phyloP scores from a whole-genome alignment of 2,113 vertebrate genomes.

The Aix galericulata region DNA sequence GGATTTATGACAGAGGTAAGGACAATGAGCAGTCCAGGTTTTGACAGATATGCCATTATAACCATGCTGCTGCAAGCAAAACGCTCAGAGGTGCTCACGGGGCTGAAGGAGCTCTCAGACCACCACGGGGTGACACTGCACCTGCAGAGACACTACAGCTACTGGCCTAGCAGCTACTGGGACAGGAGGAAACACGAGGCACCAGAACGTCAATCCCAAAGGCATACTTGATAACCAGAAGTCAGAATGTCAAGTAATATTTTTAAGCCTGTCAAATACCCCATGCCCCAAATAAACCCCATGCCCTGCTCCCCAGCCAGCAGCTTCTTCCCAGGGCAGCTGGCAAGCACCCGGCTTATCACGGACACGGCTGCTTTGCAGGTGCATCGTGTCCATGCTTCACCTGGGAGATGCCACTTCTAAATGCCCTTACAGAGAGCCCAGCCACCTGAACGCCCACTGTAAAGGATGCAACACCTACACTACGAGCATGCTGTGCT shows the following conservation, averaged over 20 bases:
- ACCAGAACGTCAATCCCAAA: background rate
- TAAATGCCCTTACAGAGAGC: fast-evolving
- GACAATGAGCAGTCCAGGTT: background rate
- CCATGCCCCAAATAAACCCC: too few species aligned
- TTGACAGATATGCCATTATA: background rate
- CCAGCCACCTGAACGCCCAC: fast-evolving
- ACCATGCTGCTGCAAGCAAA: background rate
- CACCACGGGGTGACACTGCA: fast-evolving
- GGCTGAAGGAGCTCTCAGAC: background rate
- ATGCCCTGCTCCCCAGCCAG: too few species aligned
- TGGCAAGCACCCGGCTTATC: background rate
- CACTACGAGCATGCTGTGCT: fast-evolving
- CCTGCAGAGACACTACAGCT: background rate
- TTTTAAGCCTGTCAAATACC: background rate
- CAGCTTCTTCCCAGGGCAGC: background rate
- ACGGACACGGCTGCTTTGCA: background rate
- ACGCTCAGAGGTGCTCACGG: background rate
- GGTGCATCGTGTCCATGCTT: background rate
- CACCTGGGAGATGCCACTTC: background rate
- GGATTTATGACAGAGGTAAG: background rate
- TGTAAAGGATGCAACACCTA: fast-evolving
- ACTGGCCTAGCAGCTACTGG: background rate
- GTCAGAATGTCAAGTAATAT: background rate
- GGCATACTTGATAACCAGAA: background rate
- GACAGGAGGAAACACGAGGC: background rate